phyloP scores from a whole-genome alignment of 2,888 invertebrate species.

The Euspilapteryx auroguttella region DNA sequence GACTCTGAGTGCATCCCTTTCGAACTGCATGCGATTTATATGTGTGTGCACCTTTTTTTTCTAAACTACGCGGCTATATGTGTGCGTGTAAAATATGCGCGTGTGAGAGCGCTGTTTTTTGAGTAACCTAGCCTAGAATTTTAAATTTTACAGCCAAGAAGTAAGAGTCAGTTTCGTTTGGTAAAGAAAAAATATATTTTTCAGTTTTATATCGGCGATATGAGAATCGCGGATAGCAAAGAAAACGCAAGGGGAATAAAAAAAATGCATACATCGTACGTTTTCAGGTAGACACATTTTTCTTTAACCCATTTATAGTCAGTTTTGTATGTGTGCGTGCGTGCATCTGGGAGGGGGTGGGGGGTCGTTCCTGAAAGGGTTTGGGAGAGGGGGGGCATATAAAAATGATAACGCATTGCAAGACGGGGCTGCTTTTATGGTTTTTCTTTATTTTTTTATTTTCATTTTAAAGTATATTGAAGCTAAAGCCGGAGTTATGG shows the following conservation, averaged over 20 bases:
- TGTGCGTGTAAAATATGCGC: slow-evolving; percentile 25
- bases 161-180: slow-evolving; percentile 20
- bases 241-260: slow-evolving; percentile 56
- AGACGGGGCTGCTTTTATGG: slow-evolving; percentile 61
- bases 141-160: slow-evolving; percentile 9
- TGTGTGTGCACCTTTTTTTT: slow-evolving; percentile 57
- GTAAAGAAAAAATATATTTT: slow-evolving; percentile 41
- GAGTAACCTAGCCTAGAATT: slow-evolving; percentile 13
- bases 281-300: slow-evolving; percentile 63
- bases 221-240: slow-evolving; percentile 60
- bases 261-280: slow-evolving; percentile 55
- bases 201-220: slow-evolving; percentile 62
- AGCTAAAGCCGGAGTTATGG: slow-evolving; percentile 15
- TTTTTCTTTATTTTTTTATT: slow-evolving; percentile 57
- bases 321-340: slow-evolving; percentile 32
- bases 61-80: slow-evolving; percentile 41
- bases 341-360: slow-evolving; percentile 24
- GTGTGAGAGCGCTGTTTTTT: slow-evolving; percentile 47
- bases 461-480: slow-evolving; percentile 38
- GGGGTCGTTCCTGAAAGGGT: slow-evolving; percentile 23
- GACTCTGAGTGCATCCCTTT: slow-evolving; percentile 62
- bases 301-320: slow-evolving; percentile 59
- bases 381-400: slow-evolving; percentile 38
- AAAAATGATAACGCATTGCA: slow-evolving; percentile 63
- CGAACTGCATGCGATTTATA: slow-evolving; percentile 57